phyloP scores from a whole-genome alignment of 2,113 vertebrate species.

The Corvus hawaiiensis region DNA sequence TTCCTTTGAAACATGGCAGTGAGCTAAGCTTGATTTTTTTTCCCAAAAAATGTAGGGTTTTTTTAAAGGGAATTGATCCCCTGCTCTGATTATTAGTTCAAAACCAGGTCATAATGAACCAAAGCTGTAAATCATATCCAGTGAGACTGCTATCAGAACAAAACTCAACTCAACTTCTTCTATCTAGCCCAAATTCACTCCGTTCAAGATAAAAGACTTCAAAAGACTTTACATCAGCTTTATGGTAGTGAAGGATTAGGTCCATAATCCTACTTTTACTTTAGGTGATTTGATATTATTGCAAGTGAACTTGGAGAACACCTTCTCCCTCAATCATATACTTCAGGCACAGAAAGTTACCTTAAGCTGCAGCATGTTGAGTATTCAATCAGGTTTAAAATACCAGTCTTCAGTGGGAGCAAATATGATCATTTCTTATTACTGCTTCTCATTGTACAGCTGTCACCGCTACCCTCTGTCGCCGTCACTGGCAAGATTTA shows the following conservation, averaged over 20 bases:
- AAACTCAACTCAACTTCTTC: background rate
- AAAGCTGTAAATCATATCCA: background rate
- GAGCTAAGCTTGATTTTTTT: background rate
- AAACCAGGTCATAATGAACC: background rate
- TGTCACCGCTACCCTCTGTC: background rate
- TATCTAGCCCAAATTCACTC: background rate
- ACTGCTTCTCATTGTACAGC: background rate
- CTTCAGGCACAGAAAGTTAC: background rate
- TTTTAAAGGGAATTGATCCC: background rate
- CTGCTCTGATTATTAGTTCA: background rate
- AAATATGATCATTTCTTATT: background rate
- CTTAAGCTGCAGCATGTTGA: background rate
- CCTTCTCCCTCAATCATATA: background rate
- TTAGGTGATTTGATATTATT: background rate
- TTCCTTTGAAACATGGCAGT: background rate
- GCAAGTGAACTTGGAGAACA: background rate
- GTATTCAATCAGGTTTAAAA: background rate
- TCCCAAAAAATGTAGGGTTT: rapidly evolving
- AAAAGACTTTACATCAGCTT: background rate
- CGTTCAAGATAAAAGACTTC: background rate
- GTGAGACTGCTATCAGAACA: background rate
- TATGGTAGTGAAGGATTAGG: background rate
- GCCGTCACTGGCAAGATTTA: background rate
- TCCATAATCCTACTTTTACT: background rate
- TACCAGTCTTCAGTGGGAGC: background rate